A percentile compares a stretch with the other conserved stretches of the same genome.
These are phyloP conservation scores for Hemiscyllium ocellatum DNA, from an alignment of 2,113 vertebrate species.

Conservation along the genomic window DNA sequence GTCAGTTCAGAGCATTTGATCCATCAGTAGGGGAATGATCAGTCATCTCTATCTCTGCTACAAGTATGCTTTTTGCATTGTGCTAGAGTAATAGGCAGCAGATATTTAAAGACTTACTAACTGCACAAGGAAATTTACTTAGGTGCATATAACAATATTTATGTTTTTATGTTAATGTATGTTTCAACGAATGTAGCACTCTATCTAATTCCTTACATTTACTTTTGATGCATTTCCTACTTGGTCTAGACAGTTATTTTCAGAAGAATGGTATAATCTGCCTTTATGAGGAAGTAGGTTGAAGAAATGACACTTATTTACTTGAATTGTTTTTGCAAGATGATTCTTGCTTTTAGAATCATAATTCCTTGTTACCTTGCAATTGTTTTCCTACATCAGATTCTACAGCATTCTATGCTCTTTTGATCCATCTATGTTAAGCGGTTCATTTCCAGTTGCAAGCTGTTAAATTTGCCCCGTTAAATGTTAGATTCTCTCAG, in stretches of 20 bases:
- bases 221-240: neutral
- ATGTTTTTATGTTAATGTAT: neutral
- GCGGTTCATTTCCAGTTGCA: neutral
- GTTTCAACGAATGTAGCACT: neutral
- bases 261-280: neutral
- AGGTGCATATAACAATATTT: neutral
- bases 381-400: neutral
- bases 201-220: neutral
- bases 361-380: neutral
- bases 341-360: neutral
- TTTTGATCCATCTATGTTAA: neutral
- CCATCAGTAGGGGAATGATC: neutral
- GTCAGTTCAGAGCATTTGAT: neutral
- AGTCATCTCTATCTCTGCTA: neutral
- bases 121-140: neutral
- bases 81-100: neutral
- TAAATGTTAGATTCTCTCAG: neutral
- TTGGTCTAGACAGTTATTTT: neutral
- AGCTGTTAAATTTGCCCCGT: conserved; percentile 1
- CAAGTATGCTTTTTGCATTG: neutral
- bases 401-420: neutral
- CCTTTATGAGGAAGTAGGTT: neutral
- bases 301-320: neutral
- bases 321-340: neutral
- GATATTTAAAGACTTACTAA: neutral